Evolutionary conservation across 2,797 vertebrate species (phyloP).

Genomic region (Argentina silus): DNA sequence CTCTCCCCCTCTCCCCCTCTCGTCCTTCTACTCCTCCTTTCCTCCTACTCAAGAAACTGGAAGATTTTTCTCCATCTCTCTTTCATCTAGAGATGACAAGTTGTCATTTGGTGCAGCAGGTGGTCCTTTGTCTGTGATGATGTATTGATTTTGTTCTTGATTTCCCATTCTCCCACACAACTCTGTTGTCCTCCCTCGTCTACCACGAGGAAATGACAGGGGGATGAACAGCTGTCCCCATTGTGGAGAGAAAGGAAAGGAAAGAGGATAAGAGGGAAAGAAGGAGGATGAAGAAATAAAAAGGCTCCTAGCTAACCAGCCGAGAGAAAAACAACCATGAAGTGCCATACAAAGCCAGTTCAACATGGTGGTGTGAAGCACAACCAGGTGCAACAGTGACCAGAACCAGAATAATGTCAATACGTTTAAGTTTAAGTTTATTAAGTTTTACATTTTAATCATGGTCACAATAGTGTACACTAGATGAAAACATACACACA

Average conservation of each 20-base stretch:
- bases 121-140: constrained; percentile 70
- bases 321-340: no score
- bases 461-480: no score
- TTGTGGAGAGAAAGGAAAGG: constrained; percentile 11
- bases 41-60: constrained; percentile 30
- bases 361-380: no score
- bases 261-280: neutral
- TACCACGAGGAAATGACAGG: constrained; percentile 39
- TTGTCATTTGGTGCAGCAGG: constrained; percentile 69
- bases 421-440: no score
- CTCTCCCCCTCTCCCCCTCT: neutral
- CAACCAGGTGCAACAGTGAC: no score
- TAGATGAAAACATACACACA: no score
- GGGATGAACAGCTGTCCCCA: constrained; percentile 45
- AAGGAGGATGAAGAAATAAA: neutral
- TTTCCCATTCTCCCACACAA: constrained; percentile 60
- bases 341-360: no score
- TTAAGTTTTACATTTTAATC: no score
- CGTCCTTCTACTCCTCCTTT: no score
- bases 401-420: no score
- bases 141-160: constrained; percentile 69
- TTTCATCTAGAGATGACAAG: constrained; percentile 58
- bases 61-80: constrained; percentile 56
- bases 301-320: neutral
- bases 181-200: constrained; percentile 42